Conservation (phyloP, 2,888 invertebrate species). For the Julus scandinavius region DNA sequence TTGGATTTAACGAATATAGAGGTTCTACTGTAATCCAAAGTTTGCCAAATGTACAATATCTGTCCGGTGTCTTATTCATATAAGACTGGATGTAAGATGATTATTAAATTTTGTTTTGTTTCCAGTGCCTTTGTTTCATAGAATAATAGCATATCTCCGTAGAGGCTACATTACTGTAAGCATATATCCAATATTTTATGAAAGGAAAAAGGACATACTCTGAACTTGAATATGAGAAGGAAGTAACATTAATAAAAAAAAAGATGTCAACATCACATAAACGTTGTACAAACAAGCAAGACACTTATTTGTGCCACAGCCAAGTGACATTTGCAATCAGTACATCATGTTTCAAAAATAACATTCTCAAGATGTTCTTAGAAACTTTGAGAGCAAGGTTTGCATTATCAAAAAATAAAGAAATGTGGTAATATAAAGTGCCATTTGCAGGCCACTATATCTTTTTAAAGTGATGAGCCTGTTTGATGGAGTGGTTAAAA, state of each 20-base stretch:
- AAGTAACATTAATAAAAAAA: not conserved
- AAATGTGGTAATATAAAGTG: not conserved
- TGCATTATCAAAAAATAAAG: not conserved
- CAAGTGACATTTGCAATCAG: not conserved
- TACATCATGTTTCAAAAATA: not conserved
- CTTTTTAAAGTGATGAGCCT: not conserved
- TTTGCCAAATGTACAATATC: too few relatives aligned
- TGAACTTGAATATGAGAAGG: not conserved
- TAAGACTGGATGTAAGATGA: too few relatives aligned
- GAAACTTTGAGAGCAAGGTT: not conserved
- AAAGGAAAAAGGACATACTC: not conserved
- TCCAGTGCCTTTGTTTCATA: too few relatives aligned
- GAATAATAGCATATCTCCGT: too few relatives aligned
- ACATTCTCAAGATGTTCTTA: not conserved
- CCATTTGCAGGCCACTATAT: not conserved
- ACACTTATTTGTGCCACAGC: not conserved
- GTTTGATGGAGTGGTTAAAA: too few relatives aligned
- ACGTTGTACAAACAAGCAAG: not conserved
- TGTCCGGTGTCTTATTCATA: too few relatives aligned
- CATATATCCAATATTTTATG: not conserved
- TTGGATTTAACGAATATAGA: too few relatives aligned
- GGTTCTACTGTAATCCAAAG: too few relatives aligned
- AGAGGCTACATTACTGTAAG: too few relatives aligned
- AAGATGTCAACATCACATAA: not conserved
- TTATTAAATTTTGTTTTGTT: too few relatives aligned